Base-by-base conservation (phyloP, 2,888 invertebrate genomes). In the Loripinus fragilis region DNA sequence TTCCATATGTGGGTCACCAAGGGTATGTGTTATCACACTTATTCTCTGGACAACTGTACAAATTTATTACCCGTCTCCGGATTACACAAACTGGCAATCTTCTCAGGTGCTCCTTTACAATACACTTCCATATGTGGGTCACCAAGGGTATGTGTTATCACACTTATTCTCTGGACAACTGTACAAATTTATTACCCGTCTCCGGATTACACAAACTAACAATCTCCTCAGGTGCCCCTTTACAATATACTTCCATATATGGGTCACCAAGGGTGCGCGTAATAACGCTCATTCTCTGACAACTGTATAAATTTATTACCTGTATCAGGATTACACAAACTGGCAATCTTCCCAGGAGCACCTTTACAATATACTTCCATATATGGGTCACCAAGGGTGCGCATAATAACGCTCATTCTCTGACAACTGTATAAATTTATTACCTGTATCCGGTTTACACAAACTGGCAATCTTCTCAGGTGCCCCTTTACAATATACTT, bases 391-490 rank as follows among this genome's bases (percentile, higher is more conserved):
- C 91, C 91, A 17, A 93, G 88, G 1, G 89, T 88, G 3, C 93
- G 86, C 2, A 91, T 89, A 50, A 94, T 90, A 23, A 93, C 93
- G 78, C 92, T 93, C 93, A 94, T 94, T 42, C 93, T 81, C 78
- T 93, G 94, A 33, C 94, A 90, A 50, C 90, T 88, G 23, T 94
- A 94, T n/a, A 94, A 93, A n/a, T n/a, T n/a, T n/a, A n/a, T n/a
- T n/a, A 91, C 93, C 87, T 42, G 92, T 90, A 2, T 89, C 83
- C 20, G 86, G 88, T 25, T 81, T 75, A 82, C 93, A 93, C 3
- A 93, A 90, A 23, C 90, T 87, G 38, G 89, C 86, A 42, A 93
- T 90, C 78, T 90, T 92, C 83, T 93, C 93, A 1, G 93, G 93
- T 0, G 93, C 92, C 8, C 93, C 93, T 81, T 93, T n/a, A n/a